phyloP scores from a whole-genome alignment of 2,888 invertebrate genomes.

The Lochmaea capreae region DNA sequence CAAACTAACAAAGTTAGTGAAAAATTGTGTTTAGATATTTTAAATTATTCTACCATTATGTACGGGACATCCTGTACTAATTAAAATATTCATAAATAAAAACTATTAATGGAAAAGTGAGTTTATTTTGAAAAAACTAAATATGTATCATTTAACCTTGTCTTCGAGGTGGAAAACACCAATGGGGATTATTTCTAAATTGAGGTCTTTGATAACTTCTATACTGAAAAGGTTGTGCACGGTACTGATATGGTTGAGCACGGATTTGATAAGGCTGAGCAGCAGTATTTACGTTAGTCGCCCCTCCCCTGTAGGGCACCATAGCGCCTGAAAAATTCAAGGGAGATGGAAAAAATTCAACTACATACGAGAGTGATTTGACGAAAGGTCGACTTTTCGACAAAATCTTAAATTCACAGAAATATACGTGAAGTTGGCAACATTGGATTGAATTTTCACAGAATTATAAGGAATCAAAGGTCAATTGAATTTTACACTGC shows the following conservation, averaged over 20 bases:
- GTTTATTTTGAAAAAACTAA: not conserved
- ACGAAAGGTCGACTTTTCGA: not conserved
- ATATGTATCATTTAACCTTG: not conserved
- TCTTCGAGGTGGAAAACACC: not conserved
- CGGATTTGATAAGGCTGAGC: not conserved
- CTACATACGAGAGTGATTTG: not conserved
- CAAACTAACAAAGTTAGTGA: no score
- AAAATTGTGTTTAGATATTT: no score
- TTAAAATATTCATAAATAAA: not conserved
- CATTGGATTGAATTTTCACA: no score
- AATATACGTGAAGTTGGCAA: no score
- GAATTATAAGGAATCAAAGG: no score
- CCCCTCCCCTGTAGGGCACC: constrained; percentile 4
- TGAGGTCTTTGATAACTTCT: not conserved
- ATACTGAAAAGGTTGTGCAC: not conserved
- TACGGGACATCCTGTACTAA: no score
- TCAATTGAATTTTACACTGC: no score
- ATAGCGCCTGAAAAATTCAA: constrained; percentile 7
- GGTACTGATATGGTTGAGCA: not conserved
- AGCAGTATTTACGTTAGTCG: not conserved
- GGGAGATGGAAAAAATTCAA: not conserved
- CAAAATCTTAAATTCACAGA: no score
- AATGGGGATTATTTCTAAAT: not conserved
- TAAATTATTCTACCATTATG: no score
- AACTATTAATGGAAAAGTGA: not conserved